Evolutionary conservation across 2,113 vertebrate genomes (phyloP), one percentile per base, ranked within the genome.

Genomic region (Turdus rufiventris): DNA sequence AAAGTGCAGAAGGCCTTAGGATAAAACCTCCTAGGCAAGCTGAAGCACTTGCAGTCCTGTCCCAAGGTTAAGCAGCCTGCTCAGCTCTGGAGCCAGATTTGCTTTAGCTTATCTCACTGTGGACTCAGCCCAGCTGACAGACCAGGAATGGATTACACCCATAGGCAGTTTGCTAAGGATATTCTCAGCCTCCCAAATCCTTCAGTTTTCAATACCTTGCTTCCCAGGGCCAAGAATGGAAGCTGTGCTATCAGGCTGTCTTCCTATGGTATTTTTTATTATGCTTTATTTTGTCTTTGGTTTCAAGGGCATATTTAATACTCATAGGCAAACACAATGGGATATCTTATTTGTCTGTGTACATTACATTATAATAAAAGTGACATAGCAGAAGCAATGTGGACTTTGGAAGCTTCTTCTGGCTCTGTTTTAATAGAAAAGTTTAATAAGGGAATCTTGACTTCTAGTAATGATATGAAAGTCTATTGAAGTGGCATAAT

Each of bases 381-480:
- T 58, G 62, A 76, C 60, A 60, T 1, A 29, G 74, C 72, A 80
- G 57, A 78, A 66, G 61, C 48, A 78, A 10, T 62, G 60, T 81
- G 56, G 70, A 79, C 48, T 97, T 95, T 83, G 61, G 71, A 96
- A 96, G 63, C 60, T 70, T 84, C 86, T 75, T 87, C 72, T 66
- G 29, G 23, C 42, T 90, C 63, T 63, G n/a, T 80, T 94, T 96
- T 89, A 96, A 97, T 95, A 87, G 89, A 91, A 95, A 96, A 94
- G 84, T 95, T 94, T 95, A 94, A 91, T 96, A 96, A 80, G 71
- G 68, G 80, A 93, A 95, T 79, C 86, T 87, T 96, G 89, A 90
- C 95, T 91, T 96, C 94, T 38, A 57, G 62, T 95, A 96, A 91
- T 61, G 82, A 97, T 97, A 92, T 89, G 82, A 75, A 97, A 96